A percentile compares a stretch with the other conserved stretches of the same genome.
These are phyloP conservation scores for Palaemon carinicauda DNA, from an alignment of 1,140 invertebrate genomes.

Conservation along the genomic window DNA sequence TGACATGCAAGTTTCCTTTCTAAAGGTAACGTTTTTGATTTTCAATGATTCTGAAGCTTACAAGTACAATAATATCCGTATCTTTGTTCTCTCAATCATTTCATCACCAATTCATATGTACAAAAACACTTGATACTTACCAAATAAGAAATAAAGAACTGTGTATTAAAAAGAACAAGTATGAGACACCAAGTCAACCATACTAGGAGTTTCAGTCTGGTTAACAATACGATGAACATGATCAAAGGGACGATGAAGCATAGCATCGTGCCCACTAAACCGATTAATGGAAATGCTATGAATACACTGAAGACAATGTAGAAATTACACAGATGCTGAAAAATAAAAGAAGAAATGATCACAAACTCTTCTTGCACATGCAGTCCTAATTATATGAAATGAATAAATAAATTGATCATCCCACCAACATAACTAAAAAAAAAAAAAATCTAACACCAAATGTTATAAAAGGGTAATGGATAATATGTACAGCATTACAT, in stretches of 20 bases:
- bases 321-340: conserved; percentile 52
- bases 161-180: conserved; percentile 50
- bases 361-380: not conserved
- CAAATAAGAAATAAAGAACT: conserved; percentile 34
- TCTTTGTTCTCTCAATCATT: too few species aligned
- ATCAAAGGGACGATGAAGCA: conserved; percentile 43
- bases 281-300: conserved; percentile 24
- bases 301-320: conserved; percentile 54
- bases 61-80: too few species aligned
- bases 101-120: too few species aligned
- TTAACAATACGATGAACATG: conserved; percentile 54
- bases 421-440: too few species aligned
- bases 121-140: conserved; percentile 5
- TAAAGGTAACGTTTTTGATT: too few species aligned
- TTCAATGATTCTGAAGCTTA: too few species aligned
- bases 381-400: too few species aligned
- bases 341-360: not conserved
- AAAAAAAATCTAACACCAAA: too few species aligned
- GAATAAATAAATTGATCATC: too few species aligned
- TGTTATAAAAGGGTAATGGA: too few species aligned
- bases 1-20: not conserved
- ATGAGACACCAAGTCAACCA: conserved; percentile 57
- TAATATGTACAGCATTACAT: too few species aligned
- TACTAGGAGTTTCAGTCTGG: conserved; percentile 41
- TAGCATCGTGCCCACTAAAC: conserved; percentile 35